Evolutionary conservation across 2,113 vertebrate genomes (phyloP).

Genomic region (Martes martes): DNA sequence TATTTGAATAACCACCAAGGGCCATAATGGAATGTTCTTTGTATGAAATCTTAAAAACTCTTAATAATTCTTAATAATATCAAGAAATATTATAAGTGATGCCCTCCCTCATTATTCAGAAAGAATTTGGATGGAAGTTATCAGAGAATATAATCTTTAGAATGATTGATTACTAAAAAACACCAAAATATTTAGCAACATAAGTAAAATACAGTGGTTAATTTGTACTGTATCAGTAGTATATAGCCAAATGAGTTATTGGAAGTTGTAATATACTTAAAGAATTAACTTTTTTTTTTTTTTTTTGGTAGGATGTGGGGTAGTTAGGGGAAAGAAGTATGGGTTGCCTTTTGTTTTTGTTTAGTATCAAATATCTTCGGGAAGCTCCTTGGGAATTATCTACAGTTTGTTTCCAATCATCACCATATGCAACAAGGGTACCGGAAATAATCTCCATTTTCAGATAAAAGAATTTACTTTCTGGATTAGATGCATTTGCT

Average conservation of each 20-base stretch:
- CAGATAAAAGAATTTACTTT: slow-evolving; percentile 96
- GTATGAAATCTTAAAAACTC: neutral
- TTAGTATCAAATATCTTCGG: slow-evolving; percentile 89
- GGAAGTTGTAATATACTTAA: neutral
- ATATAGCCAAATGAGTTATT: neutral
- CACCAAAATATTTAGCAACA: neutral
- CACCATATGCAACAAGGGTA: slow-evolving; percentile 91
- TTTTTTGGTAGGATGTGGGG: neutral
- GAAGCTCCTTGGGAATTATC: slow-evolving; percentile 88
- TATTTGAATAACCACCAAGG: neutral
- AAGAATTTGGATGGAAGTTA: neutral
- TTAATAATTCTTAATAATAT: neutral
- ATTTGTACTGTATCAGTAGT: neutral
- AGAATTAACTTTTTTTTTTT: neutral
- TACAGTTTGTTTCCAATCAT: slow-evolving; percentile 87
- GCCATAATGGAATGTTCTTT: neutral
- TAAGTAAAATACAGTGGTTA: neutral
- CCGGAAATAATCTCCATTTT: slow-evolving; percentile 96
- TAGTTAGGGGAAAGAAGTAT: slow-evolving; percentile 73
- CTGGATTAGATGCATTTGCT: slow-evolving; percentile 84
- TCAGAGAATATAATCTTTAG: neutral
- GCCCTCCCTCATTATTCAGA: neutral
- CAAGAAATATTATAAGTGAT: neutral
- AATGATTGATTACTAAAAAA: neutral
- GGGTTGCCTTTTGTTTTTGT: slow-evolving; percentile 89